Evolutionary conservation across 2,797 vertebrate species (phyloP).

Genomic region (Microchirus variegatus): DNA sequence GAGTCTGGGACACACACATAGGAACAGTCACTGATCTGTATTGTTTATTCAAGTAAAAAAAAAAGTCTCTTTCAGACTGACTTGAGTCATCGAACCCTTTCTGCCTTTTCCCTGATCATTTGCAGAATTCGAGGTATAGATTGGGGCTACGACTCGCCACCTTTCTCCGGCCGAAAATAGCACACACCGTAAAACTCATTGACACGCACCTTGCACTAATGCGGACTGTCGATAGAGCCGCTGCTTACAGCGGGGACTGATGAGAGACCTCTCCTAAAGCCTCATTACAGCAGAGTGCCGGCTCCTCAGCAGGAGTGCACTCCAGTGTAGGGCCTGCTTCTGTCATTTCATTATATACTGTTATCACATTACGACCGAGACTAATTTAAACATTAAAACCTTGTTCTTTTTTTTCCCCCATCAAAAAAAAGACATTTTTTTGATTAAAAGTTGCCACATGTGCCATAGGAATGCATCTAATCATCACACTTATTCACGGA

Average conservation of each 20-base stretch:
- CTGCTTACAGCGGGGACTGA: neutral
- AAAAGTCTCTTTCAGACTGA: no score
- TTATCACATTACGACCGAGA: neutral
- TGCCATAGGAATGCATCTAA: neutral
- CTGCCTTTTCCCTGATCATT: no score
- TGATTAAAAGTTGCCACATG: no score
- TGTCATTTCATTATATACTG: neutral
- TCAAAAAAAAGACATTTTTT: neutral
- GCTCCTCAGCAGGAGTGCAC: constrained; percentile 7
- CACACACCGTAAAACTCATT: no score
- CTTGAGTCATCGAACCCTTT: no score
- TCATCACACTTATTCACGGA: neutral
- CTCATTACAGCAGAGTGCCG: neutral
- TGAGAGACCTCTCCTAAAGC: neutral
- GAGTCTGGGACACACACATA: no score
- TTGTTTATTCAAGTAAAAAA: no score
- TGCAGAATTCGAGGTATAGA: no score
- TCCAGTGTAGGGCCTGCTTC: neutral
- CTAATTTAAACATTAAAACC: neutral
- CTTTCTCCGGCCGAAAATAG: no score
- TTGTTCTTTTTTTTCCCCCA: neutral
- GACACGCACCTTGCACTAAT: neutral
- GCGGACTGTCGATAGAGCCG: neutral
- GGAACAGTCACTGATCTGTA: no score
- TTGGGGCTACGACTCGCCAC: no score